phyloP scores from a whole-genome alignment of 2,113 vertebrate species.

The Hydrolagus affinis region DNA sequence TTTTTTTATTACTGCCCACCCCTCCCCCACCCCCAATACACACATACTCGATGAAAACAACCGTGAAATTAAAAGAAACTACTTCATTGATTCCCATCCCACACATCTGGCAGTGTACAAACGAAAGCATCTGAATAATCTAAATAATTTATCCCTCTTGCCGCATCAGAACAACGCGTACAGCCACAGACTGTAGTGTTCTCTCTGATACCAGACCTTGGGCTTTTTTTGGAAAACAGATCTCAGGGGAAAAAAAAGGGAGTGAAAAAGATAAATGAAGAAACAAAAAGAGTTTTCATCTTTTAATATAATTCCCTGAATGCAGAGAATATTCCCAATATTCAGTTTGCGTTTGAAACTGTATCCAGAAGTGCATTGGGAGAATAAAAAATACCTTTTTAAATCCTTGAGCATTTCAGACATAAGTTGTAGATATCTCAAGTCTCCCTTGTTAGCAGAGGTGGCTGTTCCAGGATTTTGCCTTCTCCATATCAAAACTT shows the following conservation, averaged over 20 bases:
- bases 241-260: neutral
- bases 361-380: neutral
- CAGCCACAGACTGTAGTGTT: conserved; percentile 21
- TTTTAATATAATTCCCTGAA: neutral
- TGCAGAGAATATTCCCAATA: neutral
- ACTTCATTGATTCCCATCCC: conserved; percentile 17
- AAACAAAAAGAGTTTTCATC: neutral
- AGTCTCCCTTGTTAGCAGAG: neutral
- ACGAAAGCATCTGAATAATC: conserved; percentile 27
- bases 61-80: conserved; percentile 24
- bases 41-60: neutral
- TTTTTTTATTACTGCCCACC: neutral
- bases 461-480: too few relatives aligned
- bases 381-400: neutral
- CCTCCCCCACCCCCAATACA: neutral
- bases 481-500: neutral
- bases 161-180: conserved; percentile 25
- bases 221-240: conserved; percentile 19
- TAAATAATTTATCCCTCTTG: conserved; percentile 31
- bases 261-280: conserved; percentile 14
- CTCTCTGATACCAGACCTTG: conserved; percentile 18
- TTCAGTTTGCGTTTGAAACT: neutral
- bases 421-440: neutral
- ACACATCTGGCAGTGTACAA: conserved; percentile 28
- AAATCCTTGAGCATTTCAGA: too few relatives aligned